Percentiles rank a stretch among this genome's conserved stretches.
Evolutionary conservation across 2,888 invertebrate genomes (phyloP).

Genomic region (Sussaba pulchella): DNA sequence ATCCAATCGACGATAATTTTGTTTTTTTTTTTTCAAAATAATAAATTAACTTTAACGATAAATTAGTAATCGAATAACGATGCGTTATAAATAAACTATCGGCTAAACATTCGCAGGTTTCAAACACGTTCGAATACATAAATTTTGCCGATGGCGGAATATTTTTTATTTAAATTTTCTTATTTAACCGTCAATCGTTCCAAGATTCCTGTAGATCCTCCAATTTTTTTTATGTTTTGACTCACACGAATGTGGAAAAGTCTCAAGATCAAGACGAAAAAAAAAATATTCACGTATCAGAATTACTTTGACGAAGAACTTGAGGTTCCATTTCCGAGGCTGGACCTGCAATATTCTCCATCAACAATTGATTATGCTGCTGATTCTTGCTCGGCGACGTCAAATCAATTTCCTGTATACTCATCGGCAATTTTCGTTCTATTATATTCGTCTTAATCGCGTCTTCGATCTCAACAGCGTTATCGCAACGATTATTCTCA

Average conservation of each 20-base stretch:
- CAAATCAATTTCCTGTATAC: slow-evolving; percentile 70
- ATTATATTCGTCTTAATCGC: slow-evolving; percentile 80
- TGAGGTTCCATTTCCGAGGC: not conserved
- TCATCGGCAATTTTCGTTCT: slow-evolving; percentile 72
- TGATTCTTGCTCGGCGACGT: slow-evolving; percentile 58
- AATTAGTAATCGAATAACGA: not conserved
- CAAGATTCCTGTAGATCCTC: not conserved
- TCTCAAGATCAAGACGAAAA: not conserved
- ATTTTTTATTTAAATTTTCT: not conserved
- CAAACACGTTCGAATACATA: not conserved
- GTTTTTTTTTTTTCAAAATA: not conserved
- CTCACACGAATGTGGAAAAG: not conserved
- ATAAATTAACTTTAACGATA: not conserved
- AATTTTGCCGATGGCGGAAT: not conserved
- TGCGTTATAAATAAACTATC: not conserved
- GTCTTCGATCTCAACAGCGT: slow-evolving; percentile 77
- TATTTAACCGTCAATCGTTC: not conserved
- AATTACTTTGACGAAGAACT: not conserved
- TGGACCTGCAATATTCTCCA: not conserved
- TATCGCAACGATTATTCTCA: slow-evolving; percentile 65
- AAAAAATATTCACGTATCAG: slow-evolving; percentile 13
- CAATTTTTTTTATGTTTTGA: not conserved
- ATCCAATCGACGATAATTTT: not conserved
- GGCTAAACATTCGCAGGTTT: not conserved
- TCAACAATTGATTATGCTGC: not conserved